phyloP scores from a whole-genome alignment of 2,888 invertebrate genomes.

The Allacma fusca region DNA sequence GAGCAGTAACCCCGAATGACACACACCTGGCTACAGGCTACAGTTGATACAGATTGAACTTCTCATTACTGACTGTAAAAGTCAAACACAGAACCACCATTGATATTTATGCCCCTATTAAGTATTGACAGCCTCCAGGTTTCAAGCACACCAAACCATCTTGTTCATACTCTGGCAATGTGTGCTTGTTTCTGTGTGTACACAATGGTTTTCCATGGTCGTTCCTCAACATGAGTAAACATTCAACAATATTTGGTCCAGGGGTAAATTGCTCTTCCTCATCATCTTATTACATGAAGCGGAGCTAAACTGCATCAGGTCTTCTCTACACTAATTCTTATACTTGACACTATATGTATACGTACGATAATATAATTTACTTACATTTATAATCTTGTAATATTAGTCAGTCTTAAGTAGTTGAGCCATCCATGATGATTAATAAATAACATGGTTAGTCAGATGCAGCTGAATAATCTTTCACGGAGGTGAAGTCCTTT shows the following conservation, averaged over 20 bases:
- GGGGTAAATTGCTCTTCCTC: conserved; percentile 15
- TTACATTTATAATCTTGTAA: too few relatives aligned
- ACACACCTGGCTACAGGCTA: conserved; percentile 30
- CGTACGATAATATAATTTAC: too few relatives aligned
- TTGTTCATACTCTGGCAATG: neutral
- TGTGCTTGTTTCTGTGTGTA: conserved; percentile 18
- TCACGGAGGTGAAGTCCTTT: conserved; percentile 8
- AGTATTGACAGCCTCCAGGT: conserved; percentile 28
- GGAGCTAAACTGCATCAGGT: too few relatives aligned
- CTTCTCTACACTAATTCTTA: too few relatives aligned
- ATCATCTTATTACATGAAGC: neutral
- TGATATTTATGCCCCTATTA: conserved; percentile 32
- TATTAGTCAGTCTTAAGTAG: too few relatives aligned
- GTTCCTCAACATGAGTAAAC: conserved; percentile 16
- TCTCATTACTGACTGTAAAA: conserved; percentile 25
- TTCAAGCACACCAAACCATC: conserved; percentile 13
- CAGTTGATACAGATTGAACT: conserved; percentile 28
- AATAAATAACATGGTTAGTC: conserved; percentile 20
- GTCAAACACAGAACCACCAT: neutral
- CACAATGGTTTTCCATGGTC: conserved; percentile 25
- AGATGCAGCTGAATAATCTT: conserved; percentile 30
- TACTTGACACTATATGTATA: too few relatives aligned
- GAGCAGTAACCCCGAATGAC: conserved; percentile 17
- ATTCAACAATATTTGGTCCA: conserved; percentile 2
- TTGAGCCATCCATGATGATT: conserved; percentile 19